A percentile compares a stretch with the other conserved stretches of the same genome.
Conservation (phyloP, 2,113 vertebrate genomes). For the Isurus oxyrinchus region DNA sequence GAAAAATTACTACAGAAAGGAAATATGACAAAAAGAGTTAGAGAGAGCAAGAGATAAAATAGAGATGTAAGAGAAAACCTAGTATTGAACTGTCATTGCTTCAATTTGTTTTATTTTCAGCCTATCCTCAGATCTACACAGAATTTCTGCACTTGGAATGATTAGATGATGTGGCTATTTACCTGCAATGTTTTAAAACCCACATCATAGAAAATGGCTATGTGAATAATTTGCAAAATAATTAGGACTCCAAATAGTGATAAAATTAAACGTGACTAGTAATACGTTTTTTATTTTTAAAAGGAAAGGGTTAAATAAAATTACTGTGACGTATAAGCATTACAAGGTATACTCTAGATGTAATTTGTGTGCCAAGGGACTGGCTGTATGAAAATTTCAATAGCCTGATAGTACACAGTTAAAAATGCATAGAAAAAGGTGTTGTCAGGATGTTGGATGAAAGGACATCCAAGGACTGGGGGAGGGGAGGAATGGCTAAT, state of each 20-base stretch:
- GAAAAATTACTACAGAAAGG: neutral
- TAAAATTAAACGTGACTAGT: neutral
- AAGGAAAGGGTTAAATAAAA: neutral
- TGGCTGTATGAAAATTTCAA: constrained; percentile 15
- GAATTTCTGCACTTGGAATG: neutral
- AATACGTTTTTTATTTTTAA: neutral
- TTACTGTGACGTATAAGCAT: neutral
- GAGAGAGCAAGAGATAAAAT: neutral
- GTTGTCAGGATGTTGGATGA: constrained; percentile 2
- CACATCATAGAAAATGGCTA: neutral
- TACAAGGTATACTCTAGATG: neutral
- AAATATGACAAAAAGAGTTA: neutral
- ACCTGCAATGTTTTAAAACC: neutral
- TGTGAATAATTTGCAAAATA: neutral
- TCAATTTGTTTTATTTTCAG: neutral
- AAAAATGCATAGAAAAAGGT: constrained; percentile 14
- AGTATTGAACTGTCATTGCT: neutral
- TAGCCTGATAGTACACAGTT: constrained; percentile 12
- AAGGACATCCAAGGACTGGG: constrained; percentile 16
- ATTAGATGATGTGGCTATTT: neutral
- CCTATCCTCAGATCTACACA: neutral
- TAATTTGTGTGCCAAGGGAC: neutral
- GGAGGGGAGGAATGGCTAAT: neutral
- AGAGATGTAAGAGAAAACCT: neutral
- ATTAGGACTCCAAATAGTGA: neutral